These are phyloP conservation scores for Xyrauchen texanus DNA, from an alignment of 2,113 vertebrate genomes.

Conservation along the genomic window DNA sequence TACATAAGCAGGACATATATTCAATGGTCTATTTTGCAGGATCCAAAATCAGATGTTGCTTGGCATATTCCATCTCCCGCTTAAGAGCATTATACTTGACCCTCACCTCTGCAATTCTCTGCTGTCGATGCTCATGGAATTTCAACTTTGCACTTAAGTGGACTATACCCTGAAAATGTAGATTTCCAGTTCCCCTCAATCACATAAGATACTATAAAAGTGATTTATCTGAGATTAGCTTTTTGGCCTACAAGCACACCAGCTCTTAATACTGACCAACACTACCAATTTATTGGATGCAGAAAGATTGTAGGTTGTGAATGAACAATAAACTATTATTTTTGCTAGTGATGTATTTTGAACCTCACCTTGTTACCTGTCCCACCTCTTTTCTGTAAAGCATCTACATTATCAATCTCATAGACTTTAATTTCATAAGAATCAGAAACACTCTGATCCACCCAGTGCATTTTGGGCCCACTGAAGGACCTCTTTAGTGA, in stretches of 20 bases:
- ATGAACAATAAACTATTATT: too few relatives aligned
- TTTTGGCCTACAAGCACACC: not conserved
- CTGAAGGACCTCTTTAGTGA: conserved; percentile 76
- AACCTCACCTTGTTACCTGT: conserved; percentile 79
- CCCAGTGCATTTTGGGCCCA: conserved; percentile 81
- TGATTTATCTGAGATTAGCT: conserved; percentile 9
- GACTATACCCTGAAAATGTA: conserved; percentile 73
- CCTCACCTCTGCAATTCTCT: conserved; percentile 85
- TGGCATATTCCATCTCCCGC: conserved; percentile 85
- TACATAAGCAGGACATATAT: conserved; percentile 45
- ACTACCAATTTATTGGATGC: not conserved
- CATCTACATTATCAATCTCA: conserved; percentile 89
- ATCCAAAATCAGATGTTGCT: conserved; percentile 86
- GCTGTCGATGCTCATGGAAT: conserved; percentile 86
- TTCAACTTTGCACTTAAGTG: conserved; percentile 90
- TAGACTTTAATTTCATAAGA: conserved; percentile 95
- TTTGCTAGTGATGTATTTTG: not conserved
- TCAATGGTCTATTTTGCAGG: conserved; percentile 86
- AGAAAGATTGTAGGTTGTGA: not conserved
- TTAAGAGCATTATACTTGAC: conserved; percentile 85
- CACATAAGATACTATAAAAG: not conserved
- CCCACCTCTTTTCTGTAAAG: conserved; percentile 83
- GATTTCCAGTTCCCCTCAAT: not conserved
- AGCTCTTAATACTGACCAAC: not conserved
- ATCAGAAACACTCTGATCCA: conserved; percentile 84